Evolutionary conservation across 2,113 vertebrate species (phyloP), one percentile per base, ranked within the genome.

Genomic region (Mus pahari): DNA sequence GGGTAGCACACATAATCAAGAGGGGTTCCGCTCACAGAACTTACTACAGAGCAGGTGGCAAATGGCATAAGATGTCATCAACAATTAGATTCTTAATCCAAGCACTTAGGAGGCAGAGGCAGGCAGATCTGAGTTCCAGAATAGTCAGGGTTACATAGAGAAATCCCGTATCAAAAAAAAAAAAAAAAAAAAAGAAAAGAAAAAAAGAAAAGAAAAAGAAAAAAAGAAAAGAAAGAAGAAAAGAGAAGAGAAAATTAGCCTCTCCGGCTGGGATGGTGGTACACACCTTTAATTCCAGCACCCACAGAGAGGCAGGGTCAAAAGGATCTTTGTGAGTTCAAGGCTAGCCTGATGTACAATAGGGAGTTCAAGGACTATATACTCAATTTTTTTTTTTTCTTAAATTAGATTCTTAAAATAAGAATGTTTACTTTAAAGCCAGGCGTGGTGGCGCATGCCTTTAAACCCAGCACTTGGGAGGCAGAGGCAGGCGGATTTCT

Each of bases 341-440:
- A 17, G 48, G 28, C 16, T 31, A 78, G 31, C 1, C 45, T 78
- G 75, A 31, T 50, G 45, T 50, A 78, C 45, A 77, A 50, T 14
- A 45, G 39, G 26, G 26, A 78, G 45, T 50, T 78, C 75, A 28
- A 17, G 75, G 28, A 78, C 75, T 48, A 77, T 50, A 48, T 77
- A 31, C 26, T 17, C 74, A 45, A 42, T 48, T 77, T 75, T 75
- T 75, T 68, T 48, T 77, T 75, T 75, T 75, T 68, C 66, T 68
- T 75, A 75, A 75, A 62, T 36, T n/a, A 14, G 31, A 14, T 77
- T 75, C 79, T 22, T 9, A 62, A 19, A 58, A 58, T 58, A 58
- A 55, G 75, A 92, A 89, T 74, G 55, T 91, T 77, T 75, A 79
- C 31, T 70, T 93, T 62, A 86, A n/a, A n/a, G n/a, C n/a, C n/a